Percentiles rank a stretch among this genome's conserved stretches.
These are phyloP conservation scores for Falcunculus frontatus DNA, from an alignment of 2,113 vertebrate genomes.

Conservation along the genomic window DNA sequence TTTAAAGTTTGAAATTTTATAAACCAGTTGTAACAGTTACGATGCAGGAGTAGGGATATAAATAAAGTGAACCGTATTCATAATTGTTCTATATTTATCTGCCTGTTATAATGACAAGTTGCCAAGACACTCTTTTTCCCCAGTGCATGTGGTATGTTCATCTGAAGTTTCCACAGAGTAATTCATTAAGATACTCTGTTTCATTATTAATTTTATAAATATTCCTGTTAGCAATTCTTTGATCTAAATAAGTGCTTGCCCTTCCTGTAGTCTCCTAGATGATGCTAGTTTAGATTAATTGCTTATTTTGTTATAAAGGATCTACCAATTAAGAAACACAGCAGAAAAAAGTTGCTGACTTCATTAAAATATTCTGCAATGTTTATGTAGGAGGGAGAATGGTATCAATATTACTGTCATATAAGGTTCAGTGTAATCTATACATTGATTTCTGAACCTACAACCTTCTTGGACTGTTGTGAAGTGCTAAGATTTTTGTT, in stretches of 20 bases:
- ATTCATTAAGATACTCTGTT: background rate
- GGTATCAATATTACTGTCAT: background rate
- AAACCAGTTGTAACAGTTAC: background rate
- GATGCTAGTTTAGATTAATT: background rate
- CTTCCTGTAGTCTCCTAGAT: background rate
- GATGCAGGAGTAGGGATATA: background rate
- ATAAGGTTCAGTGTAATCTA: background rate
- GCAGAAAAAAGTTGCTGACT: background rate
- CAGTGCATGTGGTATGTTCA: background rate
- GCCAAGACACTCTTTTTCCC: background rate
- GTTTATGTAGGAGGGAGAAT: background rate
- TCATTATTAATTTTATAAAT: background rate
- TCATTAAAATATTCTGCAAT: background rate
- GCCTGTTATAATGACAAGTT: background rate
- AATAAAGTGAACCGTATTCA: background rate
- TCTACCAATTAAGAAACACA: background rate
- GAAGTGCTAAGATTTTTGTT: background rate
- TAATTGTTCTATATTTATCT: background rate
- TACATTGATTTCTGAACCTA: background rate
- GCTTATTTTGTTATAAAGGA: background rate
- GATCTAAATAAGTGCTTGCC: background rate
- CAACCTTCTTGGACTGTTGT: background rate
- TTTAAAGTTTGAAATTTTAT: background rate
- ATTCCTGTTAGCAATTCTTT: background rate
- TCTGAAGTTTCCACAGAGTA: background rate